These are phyloP conservation scores for Pyrgus malvae DNA, from an alignment of 2,888 invertebrate species.

Conservation along the genomic window DNA sequence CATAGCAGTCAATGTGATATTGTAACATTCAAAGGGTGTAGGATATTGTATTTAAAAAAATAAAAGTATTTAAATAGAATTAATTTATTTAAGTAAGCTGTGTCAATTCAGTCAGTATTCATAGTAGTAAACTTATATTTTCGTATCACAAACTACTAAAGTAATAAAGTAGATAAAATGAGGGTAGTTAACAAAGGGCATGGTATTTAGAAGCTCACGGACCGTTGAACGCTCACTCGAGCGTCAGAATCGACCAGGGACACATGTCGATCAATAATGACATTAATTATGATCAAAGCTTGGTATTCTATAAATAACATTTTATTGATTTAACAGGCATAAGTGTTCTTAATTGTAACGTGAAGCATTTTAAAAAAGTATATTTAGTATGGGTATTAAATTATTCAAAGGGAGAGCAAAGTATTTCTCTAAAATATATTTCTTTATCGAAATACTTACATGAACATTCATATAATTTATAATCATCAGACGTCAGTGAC, in stretches of 20 bases:
- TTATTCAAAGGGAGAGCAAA: too few relatives aligned
- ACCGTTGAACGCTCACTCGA: constrained; percentile 45
- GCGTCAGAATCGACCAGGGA: constrained; percentile 41
- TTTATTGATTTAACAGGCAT: neutral
- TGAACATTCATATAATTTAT: neutral
- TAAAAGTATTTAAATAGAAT: too few relatives aligned
- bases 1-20: too few relatives aligned
- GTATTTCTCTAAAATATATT: neutral
- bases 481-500: neutral
- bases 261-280: constrained; percentile 41
- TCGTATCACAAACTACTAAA: neutral
- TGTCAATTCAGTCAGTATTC: too few relatives aligned
- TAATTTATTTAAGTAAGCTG: too few relatives aligned
- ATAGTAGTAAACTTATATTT: too few relatives aligned
- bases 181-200: constrained; percentile 52
- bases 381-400: too few relatives aligned
- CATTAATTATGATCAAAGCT: constrained; percentile 30
- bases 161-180: constrained; percentile 28
- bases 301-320: constrained; percentile 23
- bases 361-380: too few relatives aligned
- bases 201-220: constrained; percentile 48
- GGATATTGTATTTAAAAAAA: too few relatives aligned
- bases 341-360: too few relatives aligned
- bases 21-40: too few relatives aligned
- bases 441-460: neutral